phyloP scores from a whole-genome alignment of 1,140 invertebrate species.

The Phymorhynchus buccinoides region DNA sequence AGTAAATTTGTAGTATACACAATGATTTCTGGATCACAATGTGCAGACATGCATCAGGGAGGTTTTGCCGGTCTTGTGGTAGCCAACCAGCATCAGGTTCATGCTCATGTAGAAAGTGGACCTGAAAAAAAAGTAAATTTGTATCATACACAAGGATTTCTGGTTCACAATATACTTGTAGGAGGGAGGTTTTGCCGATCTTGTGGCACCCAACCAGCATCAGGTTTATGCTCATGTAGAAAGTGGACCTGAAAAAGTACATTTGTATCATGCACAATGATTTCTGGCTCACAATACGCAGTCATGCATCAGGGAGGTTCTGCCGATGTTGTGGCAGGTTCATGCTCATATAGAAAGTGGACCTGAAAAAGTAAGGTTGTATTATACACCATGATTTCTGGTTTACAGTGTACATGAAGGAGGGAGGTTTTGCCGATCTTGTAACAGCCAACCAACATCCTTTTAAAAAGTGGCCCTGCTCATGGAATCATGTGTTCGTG shows the following conservation, averaged over 20 bases:
- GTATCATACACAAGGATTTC: too few species aligned
- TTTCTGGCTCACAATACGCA: too few species aligned
- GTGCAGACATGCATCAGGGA: too few species aligned
- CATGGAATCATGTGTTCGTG: too few species aligned
- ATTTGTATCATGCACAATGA: not conserved
- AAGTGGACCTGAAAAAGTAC: conserved; percentile 83
- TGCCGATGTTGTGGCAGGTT: too few species aligned
- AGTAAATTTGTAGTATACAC: too few species aligned
- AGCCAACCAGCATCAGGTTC: conserved; percentile 98
- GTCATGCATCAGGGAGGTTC: not conserved
- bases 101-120: conserved; percentile 94
- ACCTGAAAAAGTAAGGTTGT: too few species aligned
- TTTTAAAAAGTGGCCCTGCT: conserved; percentile 92
- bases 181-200: conserved; percentile 93
- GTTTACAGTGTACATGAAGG: too few species aligned
- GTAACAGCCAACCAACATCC: conserved; percentile 93
- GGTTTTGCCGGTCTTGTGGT: conserved; percentile 95
- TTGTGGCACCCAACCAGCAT: conserved; percentile 97
- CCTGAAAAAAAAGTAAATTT: conserved; percentile 74
- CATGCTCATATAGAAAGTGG: too few species aligned
- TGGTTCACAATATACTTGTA: too few species aligned
- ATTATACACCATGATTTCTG: too few species aligned
- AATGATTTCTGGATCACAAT: too few species aligned
- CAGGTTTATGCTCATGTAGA: conserved; percentile 95
- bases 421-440: conserved; percentile 79